Evolutionary conservation across 2,888 invertebrate genomes (phyloP), one percentile per base, ranked within the genome.

Genomic region (Plutella xylostella): DNA sequence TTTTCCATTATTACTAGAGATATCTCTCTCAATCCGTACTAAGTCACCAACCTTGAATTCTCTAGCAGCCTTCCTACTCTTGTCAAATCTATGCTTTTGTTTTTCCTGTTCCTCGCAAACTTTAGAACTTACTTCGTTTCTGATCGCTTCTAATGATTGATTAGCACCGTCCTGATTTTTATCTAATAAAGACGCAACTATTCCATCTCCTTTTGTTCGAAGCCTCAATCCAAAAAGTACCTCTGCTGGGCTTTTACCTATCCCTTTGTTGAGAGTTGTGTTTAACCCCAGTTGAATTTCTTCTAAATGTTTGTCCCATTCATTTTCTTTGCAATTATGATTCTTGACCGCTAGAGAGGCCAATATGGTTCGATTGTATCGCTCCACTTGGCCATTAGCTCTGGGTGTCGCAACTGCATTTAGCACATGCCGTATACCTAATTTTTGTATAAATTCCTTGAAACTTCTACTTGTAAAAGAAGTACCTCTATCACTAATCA

Each of bases 151-250:
- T n/a, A n/a, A n/a, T n/a, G n/a, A n/a, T 12, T 42, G 28, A 3
- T 19, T 12, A 17, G 33, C 20, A 18, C 33, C 34, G 7, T 15
- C 4, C 17, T 38, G 17, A 14, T 17, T 18, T 19, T 41, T 28
- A 15, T 21, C 43, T 2, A 15, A 2, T 5, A 28, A 12, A 22
- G 18, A 2, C 1, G 31, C n/a, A 5, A 35, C 19, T 12, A 35
- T 15, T 20, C 15, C 7, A 37, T 35, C 7, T 9, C 2, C 5
- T 3, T 30, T n/a, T 3, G n/a, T 31, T 40, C 2, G 12, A 15
- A 45, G 20, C 19, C 43, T 45, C 15, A 43, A 53, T 34, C 63
- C 53, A 2, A 63, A 61, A n/a, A 87, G 46, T 11, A 62, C 45
- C 28, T 51, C 48, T 1, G 49, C 15, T 9, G 53, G 45, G 30